phyloP scores from a whole-genome alignment of 2,113 vertebrate genomes.

The Vicugna pacos region DNA sequence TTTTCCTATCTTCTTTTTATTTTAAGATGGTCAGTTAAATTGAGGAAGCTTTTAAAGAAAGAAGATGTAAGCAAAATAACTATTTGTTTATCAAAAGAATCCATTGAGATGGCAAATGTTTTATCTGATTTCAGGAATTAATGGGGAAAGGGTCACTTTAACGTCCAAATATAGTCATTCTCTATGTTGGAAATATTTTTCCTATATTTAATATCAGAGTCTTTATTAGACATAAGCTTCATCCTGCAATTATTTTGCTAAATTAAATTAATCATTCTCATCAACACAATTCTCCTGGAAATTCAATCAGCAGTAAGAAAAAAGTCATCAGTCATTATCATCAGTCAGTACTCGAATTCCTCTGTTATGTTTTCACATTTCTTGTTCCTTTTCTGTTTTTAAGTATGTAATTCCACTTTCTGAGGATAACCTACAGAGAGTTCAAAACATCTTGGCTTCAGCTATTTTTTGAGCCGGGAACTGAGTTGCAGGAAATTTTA shows the following conservation, averaged over 20 bases:
- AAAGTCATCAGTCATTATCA: neutral
- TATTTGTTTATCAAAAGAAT: slow-evolving; percentile 2
- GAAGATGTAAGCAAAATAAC: neutral
- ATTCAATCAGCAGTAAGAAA: neutral
- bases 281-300: slow-evolving; percentile 17
- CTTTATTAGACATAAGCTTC: slow-evolving; percentile 43
- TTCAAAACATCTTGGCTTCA: neutral
- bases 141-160: neutral
- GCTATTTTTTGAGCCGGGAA: neutral
- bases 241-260: slow-evolving; percentile 18
- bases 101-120: neutral
- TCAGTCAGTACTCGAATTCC: neutral
- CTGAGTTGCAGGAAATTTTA: neutral
- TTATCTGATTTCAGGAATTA: slow-evolving; percentile 40
- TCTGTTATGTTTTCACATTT: neutral
- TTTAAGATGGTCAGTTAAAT: slow-evolving; percentile 5
- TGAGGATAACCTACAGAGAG: neutral
- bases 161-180: slow-evolving; percentile 4
- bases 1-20: slow-evolving; percentile 26
- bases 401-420: slow-evolving; percentile 15
- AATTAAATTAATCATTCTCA: slow-evolving; percentile 6
- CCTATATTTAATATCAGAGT: slow-evolving; percentile 5
- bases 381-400: slow-evolving; percentile 46
- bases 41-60: slow-evolving; percentile 38
- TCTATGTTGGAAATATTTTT: slow-evolving; percentile 46